phyloP scores from a whole-genome alignment of 1,140 invertebrate species.

The Calycopis cecrops region DNA sequence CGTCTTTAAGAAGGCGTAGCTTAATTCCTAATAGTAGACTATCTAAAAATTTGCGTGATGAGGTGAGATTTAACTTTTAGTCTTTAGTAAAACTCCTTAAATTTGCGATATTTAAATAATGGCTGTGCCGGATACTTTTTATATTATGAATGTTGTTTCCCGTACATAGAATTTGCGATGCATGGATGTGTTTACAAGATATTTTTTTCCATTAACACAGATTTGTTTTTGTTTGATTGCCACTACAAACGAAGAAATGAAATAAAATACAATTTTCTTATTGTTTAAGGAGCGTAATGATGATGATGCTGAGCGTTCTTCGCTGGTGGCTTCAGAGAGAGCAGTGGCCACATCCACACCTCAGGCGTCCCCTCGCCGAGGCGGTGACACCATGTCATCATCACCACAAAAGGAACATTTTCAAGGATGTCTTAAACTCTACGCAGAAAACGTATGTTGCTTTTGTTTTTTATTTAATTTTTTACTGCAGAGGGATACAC shows the following conservation, averaged over 20 bases:
- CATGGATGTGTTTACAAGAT: background rate
- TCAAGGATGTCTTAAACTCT: slow-evolving; percentile 80
- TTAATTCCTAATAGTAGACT: slow-evolving; percentile 46
- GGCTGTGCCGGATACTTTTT: no score
- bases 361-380: slow-evolving; percentile 37
- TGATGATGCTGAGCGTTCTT: slow-evolving; percentile 73
- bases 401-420: slow-evolving; percentile 80
- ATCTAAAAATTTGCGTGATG: slow-evolving; percentile 34
- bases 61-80: slow-evolving; percentile 39
- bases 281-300: slow-evolving; percentile 65
- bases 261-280: no score
- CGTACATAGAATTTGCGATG: background rate
- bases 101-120: no score
- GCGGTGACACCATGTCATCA: slow-evolving; percentile 51
- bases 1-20: slow-evolving; percentile 47
- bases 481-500: no score
- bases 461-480: background rate
- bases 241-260: no score
- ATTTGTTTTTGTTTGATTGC: no score
- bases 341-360: slow-evolving; percentile 58
- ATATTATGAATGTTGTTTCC: no score
- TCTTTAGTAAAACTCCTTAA: slow-evolving; percentile 3
- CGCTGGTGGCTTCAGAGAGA: slow-evolving; percentile 62
- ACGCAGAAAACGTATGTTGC: slow-evolving; percentile 78
- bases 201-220: no score